Evolutionary conservation across 1,140 invertebrate genomes (phyloP).

Genomic region (Aphidius gifuensis): DNA sequence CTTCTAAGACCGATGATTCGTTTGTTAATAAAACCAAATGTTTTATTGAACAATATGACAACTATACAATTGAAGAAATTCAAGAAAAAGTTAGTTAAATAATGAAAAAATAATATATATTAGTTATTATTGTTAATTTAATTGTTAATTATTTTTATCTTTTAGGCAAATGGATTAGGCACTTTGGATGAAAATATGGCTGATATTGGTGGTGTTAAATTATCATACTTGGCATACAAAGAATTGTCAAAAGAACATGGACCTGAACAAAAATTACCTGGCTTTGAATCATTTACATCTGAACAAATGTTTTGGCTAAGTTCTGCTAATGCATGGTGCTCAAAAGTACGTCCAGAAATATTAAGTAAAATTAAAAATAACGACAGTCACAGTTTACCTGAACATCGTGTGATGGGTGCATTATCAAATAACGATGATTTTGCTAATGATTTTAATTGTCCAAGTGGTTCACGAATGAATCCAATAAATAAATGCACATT

Average conservation of each 20-base stretch:
- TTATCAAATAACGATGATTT: constrained; percentile 61
- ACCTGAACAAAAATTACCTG: constrained; percentile 63
- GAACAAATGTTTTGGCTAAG: constrained; percentile 25
- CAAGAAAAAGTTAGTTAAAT: constrained; percentile 63
- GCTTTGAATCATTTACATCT: not conserved
- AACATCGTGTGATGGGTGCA: constrained; percentile 50
- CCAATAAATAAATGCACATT: constrained; percentile 81
- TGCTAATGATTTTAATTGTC: constrained; percentile 75
- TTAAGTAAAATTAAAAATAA: too few species aligned
- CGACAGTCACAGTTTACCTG: constrained; percentile 65
- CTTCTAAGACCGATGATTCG: constrained; percentile 66
- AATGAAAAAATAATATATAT: not conserved
- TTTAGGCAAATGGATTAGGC: constrained; percentile 79
- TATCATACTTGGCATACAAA: constrained; percentile 79
- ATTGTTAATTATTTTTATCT: not conserved
- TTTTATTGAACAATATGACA: constrained; percentile 85
- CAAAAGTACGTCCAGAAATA: constrained; percentile 55
- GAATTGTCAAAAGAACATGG: constrained; percentile 67
- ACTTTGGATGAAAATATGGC: constrained; percentile 92
- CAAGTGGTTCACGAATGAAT: constrained; percentile 74
- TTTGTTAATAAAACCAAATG: constrained; percentile 77
- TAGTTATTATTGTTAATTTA: not conserved
- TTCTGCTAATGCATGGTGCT: constrained; percentile 55
- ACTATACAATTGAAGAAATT: constrained; percentile 71
- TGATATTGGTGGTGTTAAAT: constrained; percentile 85